These are phyloP conservation scores for Pheosia gnoma DNA, from an alignment of 2,888 invertebrate genomes.

Conservation along the genomic window DNA sequence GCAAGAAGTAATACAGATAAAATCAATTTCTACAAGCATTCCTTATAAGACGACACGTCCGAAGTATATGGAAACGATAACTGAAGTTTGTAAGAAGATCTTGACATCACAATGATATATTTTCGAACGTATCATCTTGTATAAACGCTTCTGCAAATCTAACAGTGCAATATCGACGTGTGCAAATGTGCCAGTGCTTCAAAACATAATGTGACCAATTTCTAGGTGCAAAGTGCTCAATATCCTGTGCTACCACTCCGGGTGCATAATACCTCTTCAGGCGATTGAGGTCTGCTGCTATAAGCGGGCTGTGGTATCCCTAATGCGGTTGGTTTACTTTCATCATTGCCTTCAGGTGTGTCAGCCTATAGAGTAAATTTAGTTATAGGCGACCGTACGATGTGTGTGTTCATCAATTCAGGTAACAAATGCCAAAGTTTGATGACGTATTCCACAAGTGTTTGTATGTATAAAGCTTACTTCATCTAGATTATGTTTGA, in stretches of 20 bases:
- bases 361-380: constrained; percentile 77
- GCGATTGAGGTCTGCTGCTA: constrained; percentile 63
- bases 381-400: constrained; percentile 74
- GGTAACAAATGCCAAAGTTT: constrained; percentile 19
- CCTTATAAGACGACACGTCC: neutral
- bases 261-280: constrained; percentile 73
- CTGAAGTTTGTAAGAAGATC: too few relatives aligned
- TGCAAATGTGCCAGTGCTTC: constrained; percentile 52
- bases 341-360: constrained; percentile 62
- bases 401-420: constrained; percentile 29
- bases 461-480: neutral
- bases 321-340: constrained; percentile 65
- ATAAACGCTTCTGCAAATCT: neutral
- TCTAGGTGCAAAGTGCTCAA: constrained; percentile 51
- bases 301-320: constrained; percentile 70
- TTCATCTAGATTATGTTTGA: neutral
- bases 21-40: neutral
- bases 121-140: neutral
- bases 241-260: constrained; percentile 34
- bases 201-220: constrained; percentile 36
- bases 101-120: too few relatives aligned
- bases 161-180: constrained; percentile 13
- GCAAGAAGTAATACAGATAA: neutral
- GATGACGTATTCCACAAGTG: constrained; percentile 23
- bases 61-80: constrained; percentile 2